Conservation (phyloP, 2,797 vertebrate genomes). For the Aldrovandia affinis region DNA sequence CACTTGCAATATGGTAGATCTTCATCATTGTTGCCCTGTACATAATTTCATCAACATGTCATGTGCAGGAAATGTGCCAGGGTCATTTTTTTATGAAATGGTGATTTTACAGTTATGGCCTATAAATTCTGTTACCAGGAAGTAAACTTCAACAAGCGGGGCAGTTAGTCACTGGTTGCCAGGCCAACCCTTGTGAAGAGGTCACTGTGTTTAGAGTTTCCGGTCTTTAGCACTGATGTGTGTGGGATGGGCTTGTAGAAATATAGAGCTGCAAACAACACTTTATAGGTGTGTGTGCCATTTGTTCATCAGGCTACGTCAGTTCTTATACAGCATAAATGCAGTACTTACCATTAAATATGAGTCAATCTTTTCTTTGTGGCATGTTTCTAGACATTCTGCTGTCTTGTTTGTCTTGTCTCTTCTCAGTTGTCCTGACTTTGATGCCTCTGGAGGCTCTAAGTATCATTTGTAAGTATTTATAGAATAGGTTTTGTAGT, state of each 20-base stretch:
- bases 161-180: conserved; percentile 34
- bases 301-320: background rate
- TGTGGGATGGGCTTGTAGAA: conserved; percentile 32
- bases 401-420: no score
- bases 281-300: conserved; percentile 39
- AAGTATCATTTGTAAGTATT: no score
- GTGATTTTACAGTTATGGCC: conserved; percentile 41
- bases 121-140: conserved; percentile 32
- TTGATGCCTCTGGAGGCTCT: no score
- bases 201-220: conserved; percentile 27
- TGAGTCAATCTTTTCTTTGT: background rate
- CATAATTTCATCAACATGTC: background rate
- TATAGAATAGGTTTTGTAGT: no score
- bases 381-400: background rate
- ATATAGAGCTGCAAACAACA: conserved; percentile 33
- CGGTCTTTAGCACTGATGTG: conserved; percentile 29
- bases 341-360: background rate
- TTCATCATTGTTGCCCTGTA: no score
- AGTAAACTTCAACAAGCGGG: conserved; percentile 28
- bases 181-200: conserved; percentile 29
- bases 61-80: conserved; percentile 4
- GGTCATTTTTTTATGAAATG: conserved; percentile 25
- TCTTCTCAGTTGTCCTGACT: no score
- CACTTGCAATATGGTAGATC: no score
- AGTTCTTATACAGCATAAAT: background rate